These are phyloP conservation scores for Rhyzopertha dominica DNA, from an alignment of 1,140 invertebrate species.

Conservation along the genomic window DNA sequence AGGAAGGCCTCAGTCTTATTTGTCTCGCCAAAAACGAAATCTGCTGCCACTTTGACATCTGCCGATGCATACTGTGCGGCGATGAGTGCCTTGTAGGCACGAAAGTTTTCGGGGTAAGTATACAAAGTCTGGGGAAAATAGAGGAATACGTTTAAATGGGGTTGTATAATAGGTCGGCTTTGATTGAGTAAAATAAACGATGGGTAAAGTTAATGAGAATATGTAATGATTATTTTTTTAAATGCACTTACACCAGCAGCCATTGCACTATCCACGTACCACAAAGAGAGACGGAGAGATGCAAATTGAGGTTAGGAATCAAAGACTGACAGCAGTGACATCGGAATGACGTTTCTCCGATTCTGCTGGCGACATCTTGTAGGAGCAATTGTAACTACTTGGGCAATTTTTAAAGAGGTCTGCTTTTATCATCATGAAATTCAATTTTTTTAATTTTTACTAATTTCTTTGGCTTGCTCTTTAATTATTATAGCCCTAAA, in stretches of 20 bases:
- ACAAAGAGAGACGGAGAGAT: slow-evolving; percentile 16
- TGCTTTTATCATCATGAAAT: slow-evolving; percentile 5
- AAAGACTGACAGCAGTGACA: background rate
- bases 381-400: slow-evolving; percentile 1
- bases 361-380: background rate
- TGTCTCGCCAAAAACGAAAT: slow-evolving; percentile 90
- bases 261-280: slow-evolving; percentile 27
- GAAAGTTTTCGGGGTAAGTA: slow-evolving; percentile 94
- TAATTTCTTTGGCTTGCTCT: too few species aligned
- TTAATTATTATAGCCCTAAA: too few species aligned
- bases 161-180: background rate
- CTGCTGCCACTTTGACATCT: slow-evolving; percentile 75
- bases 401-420: slow-evolving; percentile 5
- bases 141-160: slow-evolving; percentile 1
- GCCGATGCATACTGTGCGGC: slow-evolving; percentile 91
- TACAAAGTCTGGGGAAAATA: slow-evolving; percentile 84
- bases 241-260: slow-evolving; percentile 39
- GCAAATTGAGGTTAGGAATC: slow-evolving; percentile 7
- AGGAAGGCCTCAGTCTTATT: slow-evolving; percentile 83
- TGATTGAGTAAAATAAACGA: background rate
- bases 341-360: background rate
- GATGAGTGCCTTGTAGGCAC: slow-evolving; percentile 88
- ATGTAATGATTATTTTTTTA: slow-evolving; percentile 9
- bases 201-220: slow-evolving; percentile 5
- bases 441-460: too few species aligned